Percentiles rank a stretch among this genome's conserved stretches.
Evolutionary conservation across 2,888 invertebrate species (phyloP).

Genomic region (Caenorhabditis sulstoni): DNA sequence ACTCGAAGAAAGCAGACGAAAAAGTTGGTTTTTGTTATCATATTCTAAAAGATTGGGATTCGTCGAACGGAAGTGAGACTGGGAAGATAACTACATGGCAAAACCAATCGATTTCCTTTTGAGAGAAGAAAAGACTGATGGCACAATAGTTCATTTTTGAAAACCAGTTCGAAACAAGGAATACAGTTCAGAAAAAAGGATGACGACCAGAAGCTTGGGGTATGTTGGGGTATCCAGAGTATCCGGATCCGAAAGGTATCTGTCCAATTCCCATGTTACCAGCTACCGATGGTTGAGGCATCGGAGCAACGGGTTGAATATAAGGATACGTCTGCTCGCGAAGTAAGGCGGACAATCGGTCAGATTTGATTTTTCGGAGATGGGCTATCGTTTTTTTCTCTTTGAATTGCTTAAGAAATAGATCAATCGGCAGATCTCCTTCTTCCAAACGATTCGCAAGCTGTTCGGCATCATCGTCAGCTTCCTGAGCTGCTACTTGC

Average conservation of each 20-base stretch:
- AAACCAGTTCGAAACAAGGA: not conserved
- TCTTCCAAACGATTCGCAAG: slow-evolving; percentile 40
- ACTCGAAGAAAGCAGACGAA: not conserved
- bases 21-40: not conserved
- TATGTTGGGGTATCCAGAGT: slow-evolving; percentile 50
- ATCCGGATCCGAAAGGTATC: slow-evolving; percentile 49
- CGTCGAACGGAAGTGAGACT: too few relatives aligned
- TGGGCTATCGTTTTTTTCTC: slow-evolving; percentile 88
- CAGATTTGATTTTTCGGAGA: slow-evolving; percentile 90
- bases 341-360: slow-evolving; percentile 87
- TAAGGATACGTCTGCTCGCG: slow-evolving; percentile 73
- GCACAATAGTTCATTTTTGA: not conserved
- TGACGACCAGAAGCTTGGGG: slow-evolving; percentile 43
- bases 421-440: slow-evolving; percentile 85
- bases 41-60: too few relatives aligned
- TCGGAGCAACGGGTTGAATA: slow-evolving; percentile 11
- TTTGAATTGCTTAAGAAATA: slow-evolving; percentile 90
- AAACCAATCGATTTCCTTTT: too few relatives aligned
- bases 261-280: slow-evolving; percentile 13
- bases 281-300: slow-evolving; percentile 16
- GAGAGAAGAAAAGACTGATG: not conserved
- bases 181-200: slow-evolving; percentile 47
- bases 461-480: slow-evolving; percentile 92
- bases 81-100: too few relatives aligned
- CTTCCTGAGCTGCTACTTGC: slow-evolving; percentile 92